A percentile compares a stretch with the other conserved stretches of the same genome.
Evolutionary conservation across 2,113 vertebrate genomes (phyloP).

Genomic region (Canis aureus): DNA sequence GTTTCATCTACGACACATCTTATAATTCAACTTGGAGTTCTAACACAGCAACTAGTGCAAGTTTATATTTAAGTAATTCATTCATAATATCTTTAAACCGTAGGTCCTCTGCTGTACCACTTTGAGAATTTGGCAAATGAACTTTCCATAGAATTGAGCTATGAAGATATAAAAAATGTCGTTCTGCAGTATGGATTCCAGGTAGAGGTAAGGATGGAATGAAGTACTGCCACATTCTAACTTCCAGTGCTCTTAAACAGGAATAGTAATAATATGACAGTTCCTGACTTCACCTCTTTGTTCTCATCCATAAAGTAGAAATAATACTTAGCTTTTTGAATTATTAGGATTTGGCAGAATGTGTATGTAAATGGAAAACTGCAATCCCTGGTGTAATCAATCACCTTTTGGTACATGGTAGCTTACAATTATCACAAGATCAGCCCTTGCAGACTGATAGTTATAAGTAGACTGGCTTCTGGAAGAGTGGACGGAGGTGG

Average conservation of each 20-base stretch:
- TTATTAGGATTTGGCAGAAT: constrained; percentile 2
- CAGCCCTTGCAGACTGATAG: not conserved
- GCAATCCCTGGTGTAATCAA: not conserved
- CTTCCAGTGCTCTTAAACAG: constrained; percentile 24
- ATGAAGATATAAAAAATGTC: constrained; percentile 96
- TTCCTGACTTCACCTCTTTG: not conserved
- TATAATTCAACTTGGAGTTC: not conserved
- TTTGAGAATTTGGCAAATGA: constrained; percentile 99
- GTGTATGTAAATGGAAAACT: not conserved
- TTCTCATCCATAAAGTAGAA: constrained; percentile 1
- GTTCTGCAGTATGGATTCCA: constrained; percentile 96
- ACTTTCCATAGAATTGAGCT: constrained; percentile 98
- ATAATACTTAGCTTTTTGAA: constrained; percentile 43
- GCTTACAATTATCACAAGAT: not conserved
- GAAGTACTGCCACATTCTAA: not conserved
- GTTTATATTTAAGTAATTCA: constrained; percentile 59
- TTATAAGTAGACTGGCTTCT: not conserved
- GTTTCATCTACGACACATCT: not conserved
- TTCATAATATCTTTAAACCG: constrained; percentile 69
- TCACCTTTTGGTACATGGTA: constrained; percentile 1
- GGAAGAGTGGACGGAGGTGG: not conserved
- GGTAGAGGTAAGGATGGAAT: constrained; percentile 92
- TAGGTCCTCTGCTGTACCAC: constrained; percentile 98
- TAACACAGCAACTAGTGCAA: not conserved
- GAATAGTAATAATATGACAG: not conserved